Evolutionary conservation across 2,113 vertebrate species (phyloP), one percentile per base, ranked within the genome.

Genomic region (Pteruthius melanotis): DNA sequence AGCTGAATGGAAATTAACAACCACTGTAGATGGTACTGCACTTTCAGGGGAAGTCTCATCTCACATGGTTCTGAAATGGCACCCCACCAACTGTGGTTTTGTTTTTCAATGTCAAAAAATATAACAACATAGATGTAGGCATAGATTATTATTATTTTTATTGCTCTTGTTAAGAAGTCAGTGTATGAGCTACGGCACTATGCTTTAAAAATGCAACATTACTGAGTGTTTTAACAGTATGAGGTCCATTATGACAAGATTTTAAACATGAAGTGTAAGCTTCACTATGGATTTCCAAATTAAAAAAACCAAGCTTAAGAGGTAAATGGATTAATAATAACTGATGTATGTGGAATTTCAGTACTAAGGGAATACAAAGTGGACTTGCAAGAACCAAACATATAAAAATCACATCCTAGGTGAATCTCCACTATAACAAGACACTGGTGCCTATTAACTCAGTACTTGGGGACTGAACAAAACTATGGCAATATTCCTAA

Each of bases 141-240:
- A 57, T 66, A 59, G 54, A 80, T 93, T 75, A 53, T 87, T 85
- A 59, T 33, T 59, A 39, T 45, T 89, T 97, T 98, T 98, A 97
- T 98, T 98, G 96, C 87, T 97, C 40, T 87, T 81, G 75, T 97
- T 96, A 96, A 94, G 94, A 95, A 93, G 74, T 94, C 72, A 94
- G 56, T 90, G 50, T 60, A 87, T 95, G 86, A 92, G 94, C 80
- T 70, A 92, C 37, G 79, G 80, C 84, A 91, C n/a, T 65, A 84
- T 53, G 83, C 77, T 86, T 83, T 94, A 94, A 93, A 96, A 97
- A 97, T 31, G 31, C 87, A 94, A 93, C 37, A 88, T 74, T 69
- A 87, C 11, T 52, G 57, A 85, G 68, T 78, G 76, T n/a, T 95
- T 87, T 74, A 93, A 96, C 37, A 87, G 65, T 64, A 95, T 54